phyloP scores from a whole-genome alignment of 2,888 invertebrate genomes.

The Drosophila parthenogenetica region DNA sequence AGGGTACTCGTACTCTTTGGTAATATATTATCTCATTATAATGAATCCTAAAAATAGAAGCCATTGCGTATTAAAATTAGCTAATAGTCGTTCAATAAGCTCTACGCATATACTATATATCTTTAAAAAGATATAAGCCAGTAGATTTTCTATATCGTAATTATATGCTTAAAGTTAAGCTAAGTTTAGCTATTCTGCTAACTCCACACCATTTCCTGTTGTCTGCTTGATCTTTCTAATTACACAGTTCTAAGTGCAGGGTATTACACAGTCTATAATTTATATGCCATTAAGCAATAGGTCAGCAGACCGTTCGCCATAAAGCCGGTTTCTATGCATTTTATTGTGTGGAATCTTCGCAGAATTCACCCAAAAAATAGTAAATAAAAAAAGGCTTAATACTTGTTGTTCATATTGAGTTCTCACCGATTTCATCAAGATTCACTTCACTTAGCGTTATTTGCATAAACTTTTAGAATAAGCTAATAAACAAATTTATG shows the following conservation, averaged over 20 bases:
- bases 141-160: neutral
- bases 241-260: neutral
- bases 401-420: conserved; percentile 31
- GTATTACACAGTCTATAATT: conserved; percentile 12
- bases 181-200: neutral
- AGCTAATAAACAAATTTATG: conserved; percentile 49
- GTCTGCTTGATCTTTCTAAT: conserved; percentile 2
- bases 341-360: conserved; percentile 4
- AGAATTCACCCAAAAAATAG: conserved; percentile 11
- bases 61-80: neutral
- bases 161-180: neutral
- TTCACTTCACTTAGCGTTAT: conserved; percentile 35
- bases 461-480: conserved; percentile 44
- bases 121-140: no score
- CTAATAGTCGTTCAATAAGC: neutral
- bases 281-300: conserved; percentile 26
- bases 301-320: conserved; percentile 21
- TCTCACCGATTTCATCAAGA: conserved; percentile 15
- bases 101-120: neutral
- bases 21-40: no score
- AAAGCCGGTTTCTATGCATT: conserved; percentile 12
- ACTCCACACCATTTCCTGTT: neutral
- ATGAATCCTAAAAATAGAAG: no score
- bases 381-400: conserved; percentile 7
- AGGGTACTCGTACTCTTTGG: conserved; percentile 4